phyloP scores from a whole-genome alignment of 2,888 invertebrate genomes.

The Tiliacea aurago region DNA sequence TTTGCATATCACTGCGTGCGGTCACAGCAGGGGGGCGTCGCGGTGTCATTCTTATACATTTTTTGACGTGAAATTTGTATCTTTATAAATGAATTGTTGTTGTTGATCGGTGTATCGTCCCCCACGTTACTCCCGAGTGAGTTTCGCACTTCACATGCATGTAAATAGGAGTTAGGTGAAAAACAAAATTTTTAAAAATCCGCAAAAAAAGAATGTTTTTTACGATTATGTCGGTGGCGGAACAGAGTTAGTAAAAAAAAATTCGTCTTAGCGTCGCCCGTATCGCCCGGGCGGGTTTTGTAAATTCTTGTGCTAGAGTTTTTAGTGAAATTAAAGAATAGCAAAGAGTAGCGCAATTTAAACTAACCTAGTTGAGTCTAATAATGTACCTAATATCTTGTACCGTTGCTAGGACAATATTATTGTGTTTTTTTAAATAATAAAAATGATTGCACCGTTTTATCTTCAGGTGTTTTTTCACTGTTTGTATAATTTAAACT shows the following conservation, averaged over 20 bases:
- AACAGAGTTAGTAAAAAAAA: slow-evolving; percentile 78
- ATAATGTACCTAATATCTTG: slow-evolving; percentile 85
- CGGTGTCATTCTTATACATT: slow-evolving; percentile 76
- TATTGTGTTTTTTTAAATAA: slow-evolving; percentile 77
- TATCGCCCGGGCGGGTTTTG: slow-evolving; percentile 71
- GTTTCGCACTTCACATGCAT: slow-evolving; percentile 86
- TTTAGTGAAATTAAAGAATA: slow-evolving; percentile 87
- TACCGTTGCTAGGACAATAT: slow-evolving; percentile 88
- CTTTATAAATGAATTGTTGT: slow-evolving; percentile 83
- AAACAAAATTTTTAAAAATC: slow-evolving; percentile 77
- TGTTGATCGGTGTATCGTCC: slow-evolving; percentile 77
- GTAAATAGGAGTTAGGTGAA: slow-evolving; percentile 83
- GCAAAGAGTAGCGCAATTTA: slow-evolving; percentile 89
- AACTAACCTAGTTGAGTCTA: slow-evolving; percentile 87
- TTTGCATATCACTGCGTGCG: slow-evolving; percentile 86
- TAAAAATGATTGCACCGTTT: slow-evolving; percentile 84
- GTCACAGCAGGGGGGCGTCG: slow-evolving; percentile 75
- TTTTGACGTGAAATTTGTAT: slow-evolving; percentile 82
- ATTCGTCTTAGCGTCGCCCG: slow-evolving; percentile 77
- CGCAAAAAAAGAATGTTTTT: slow-evolving; percentile 83
- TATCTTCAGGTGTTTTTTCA: slow-evolving; percentile 74
- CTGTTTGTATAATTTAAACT: slow-evolving; percentile 70
- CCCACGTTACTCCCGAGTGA: slow-evolving; percentile 83
- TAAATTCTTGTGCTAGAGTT: slow-evolving; percentile 82
- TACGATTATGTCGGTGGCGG: slow-evolving; percentile 80